A percentile compares a stretch with the other conserved stretches of the same genome.
Evolutionary conservation across 1,140 invertebrate species (phyloP).

Genomic region (Lordiphosa mommai): DNA sequence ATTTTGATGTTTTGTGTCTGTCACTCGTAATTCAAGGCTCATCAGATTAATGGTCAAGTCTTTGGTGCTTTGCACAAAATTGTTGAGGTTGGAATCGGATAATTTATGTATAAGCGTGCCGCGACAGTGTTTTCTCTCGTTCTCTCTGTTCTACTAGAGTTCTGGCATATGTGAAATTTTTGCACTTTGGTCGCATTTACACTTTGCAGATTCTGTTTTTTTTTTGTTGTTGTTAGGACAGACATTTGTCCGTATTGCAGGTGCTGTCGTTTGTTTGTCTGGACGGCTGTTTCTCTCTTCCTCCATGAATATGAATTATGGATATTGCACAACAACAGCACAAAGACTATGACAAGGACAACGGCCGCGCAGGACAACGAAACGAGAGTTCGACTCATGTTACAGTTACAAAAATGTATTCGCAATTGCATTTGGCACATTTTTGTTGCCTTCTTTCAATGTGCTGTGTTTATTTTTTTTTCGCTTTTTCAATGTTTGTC

Average conservation of each 20-base stretch:
- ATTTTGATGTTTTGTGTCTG: conserved; percentile 30
- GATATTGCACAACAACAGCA: conserved; percentile 63
- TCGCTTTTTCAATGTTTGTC: conserved; percentile 2
- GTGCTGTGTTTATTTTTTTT: background rate
- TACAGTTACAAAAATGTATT: conserved; percentile 5
- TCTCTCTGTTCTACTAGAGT: background rate
- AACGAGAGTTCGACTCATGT: conserved; percentile 15
- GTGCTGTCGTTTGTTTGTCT: conserved; percentile 69
- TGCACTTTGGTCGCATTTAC: conserved; percentile 46
- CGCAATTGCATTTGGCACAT: conserved; percentile 35
- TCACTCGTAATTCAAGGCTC: conserved; percentile 40
- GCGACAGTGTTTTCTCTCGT: conserved; percentile 13
- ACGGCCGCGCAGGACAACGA: conserved; percentile 20
- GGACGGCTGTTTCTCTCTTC: conserved; percentile 24
- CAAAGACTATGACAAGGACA: conserved; percentile 46
- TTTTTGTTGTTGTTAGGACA: conserved; percentile 21
- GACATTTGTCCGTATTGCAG: conserved; percentile 74
- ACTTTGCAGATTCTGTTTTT: conserved; percentile 40
- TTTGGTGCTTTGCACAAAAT: conserved; percentile 1
- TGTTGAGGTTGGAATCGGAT: conserved; percentile 17
- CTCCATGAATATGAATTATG: conserved; percentile 78
- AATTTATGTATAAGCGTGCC: conserved; percentile 56
- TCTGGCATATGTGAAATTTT: conserved; percentile 65
- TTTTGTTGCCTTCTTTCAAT: conserved; percentile 15
- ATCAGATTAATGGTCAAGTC: conserved; percentile 39